A percentile compares a stretch with the other conserved stretches of the same genome.
Evolutionary conservation across 2,113 vertebrate genomes (phyloP).

Genomic region (Calidris pugnax): DNA sequence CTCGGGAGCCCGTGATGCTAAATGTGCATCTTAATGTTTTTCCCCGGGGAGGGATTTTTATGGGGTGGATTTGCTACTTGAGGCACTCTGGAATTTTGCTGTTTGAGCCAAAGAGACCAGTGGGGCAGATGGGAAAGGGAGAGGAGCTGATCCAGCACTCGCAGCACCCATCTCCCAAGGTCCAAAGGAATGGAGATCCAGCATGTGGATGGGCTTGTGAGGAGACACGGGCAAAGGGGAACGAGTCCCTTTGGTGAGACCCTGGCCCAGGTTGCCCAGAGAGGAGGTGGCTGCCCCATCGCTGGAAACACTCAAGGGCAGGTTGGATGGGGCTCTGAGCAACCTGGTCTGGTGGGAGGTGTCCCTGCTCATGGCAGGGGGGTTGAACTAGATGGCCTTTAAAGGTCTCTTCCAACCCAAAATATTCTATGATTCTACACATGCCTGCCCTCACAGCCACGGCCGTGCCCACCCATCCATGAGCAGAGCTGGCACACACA

Average conservation of each 20-base stretch:
- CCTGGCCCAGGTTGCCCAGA: neutral
- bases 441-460: fast-evolving
- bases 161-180: neutral
- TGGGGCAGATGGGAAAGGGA: too few relatives aligned
- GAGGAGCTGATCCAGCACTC: fast-evolving
- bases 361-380: neutral
- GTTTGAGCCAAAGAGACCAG: neutral
- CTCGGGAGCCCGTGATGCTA: neutral
- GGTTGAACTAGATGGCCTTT: neutral
- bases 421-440: neutral
- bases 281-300: neutral
- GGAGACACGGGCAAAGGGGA: fast-evolving
- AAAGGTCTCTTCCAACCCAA: neutral
- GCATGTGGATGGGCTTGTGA: fast-evolving
- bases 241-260: neutral
- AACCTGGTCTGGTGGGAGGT: neutral
- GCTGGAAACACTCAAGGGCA: neutral
- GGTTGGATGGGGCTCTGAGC: neutral
- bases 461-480: neutral
- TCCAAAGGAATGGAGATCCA: neutral
- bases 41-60: neutral
- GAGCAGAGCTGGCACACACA: neutral
- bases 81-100: neutral
- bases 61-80: neutral
- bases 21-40: neutral